These are phyloP conservation scores for Aphrocallistes beatrix DNA, from an alignment of 37 sponge, comb jelly and placozoan species.

Conservation along the genomic window DNA sequence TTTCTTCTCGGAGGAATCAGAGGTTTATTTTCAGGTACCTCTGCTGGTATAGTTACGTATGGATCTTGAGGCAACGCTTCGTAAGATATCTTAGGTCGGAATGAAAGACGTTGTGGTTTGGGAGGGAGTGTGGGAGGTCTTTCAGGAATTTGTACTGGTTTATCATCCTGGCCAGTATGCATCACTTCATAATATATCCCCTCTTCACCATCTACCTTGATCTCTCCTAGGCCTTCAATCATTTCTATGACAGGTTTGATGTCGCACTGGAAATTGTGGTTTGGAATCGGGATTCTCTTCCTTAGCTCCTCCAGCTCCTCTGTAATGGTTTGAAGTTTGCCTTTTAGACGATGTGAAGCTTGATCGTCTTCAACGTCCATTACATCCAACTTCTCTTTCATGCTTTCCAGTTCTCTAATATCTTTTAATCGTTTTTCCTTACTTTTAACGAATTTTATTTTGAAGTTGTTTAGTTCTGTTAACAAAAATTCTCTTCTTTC, in stretches of 20 bases:
- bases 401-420: neutral
- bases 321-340: neutral
- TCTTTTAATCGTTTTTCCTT: neutral
- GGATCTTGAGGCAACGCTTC: neutral
- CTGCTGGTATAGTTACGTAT: no score
- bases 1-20: no score
- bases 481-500: neutral
- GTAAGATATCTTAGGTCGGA: neutral
- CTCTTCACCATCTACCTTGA: neutral
- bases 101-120: no score
- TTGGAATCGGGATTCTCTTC: neutral
- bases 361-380: neutral
- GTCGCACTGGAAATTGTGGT: neutral
- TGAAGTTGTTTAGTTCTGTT: neutral
- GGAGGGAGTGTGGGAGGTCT: neutral
- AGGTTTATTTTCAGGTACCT: no score
- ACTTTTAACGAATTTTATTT: neutral
- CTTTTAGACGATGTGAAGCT: neutral
- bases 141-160: neutral
- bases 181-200: neutral
- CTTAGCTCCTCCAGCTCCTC: neutral
- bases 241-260: neutral
- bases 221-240: neutral
- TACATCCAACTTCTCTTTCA: neutral
- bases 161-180: neutral